Base-by-base conservation (phyloP, 1,140 invertebrate genomes). In the Dendrolimus punctatus region DNA sequence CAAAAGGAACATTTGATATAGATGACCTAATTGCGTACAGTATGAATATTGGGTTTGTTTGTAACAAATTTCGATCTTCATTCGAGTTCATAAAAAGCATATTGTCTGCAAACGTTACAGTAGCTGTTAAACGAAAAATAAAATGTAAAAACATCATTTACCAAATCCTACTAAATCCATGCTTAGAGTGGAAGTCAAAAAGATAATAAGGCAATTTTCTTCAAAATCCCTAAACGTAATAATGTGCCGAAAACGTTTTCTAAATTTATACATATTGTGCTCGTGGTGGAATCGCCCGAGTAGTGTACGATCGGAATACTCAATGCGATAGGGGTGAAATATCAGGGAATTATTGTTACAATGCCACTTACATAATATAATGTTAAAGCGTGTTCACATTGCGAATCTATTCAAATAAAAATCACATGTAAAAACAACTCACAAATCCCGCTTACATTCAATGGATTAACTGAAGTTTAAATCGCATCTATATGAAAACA, bases 171-270 rank as follows among this genome's bases (percentile, higher is more conserved):
- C 60, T 67, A 71, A 80, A 80, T 75, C 76, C 76, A 58, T 68
- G 68, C 68, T 71, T 51, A 58, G 71, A 78, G 75, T 83, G 64
- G 68, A 77, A 76, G 68, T 79, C 71, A 76, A 80, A 77, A 76
- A 76, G 75, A 77, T 84, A 81, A 81, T 81, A 80, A 84, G 76
- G 78, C 80, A 81, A 84, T 84, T 84, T 79, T 73, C 73, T 77
- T 76, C 71, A 80, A 84, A 84, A 84, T 84, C 80, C 80, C 76
- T 73, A 77, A 79, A 82, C 69, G 80, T 80, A 81, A 82, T 81
- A 84, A 84, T 84, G 78, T 76, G 71, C 73, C 77, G 74, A 79
- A 80, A 81, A 75, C 74, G 78, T 72, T 84, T 78, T 75, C 72
- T 79, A 82, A 81, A 81, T 81, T 84, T 84, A 80, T 76, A 84